phyloP scores from a whole-genome alignment of 2,113 vertebrate genomes.

The Cavia aperea region DNA sequence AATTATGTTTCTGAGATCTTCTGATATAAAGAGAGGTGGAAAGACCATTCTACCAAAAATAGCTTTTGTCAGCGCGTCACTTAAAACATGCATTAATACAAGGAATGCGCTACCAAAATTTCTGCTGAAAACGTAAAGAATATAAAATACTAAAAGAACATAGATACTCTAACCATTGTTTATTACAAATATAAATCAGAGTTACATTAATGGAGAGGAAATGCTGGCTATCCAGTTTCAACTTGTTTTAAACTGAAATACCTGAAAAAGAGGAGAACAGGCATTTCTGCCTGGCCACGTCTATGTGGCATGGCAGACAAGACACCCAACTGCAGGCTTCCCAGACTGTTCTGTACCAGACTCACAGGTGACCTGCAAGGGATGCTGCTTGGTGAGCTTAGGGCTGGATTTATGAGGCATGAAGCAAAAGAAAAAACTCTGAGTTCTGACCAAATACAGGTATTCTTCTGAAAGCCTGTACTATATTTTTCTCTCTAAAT shows the following conservation, averaged over 20 bases:
- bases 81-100: not conserved
- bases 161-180: not conserved
- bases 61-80: not conserved
- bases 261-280: not conserved
- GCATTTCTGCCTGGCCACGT: not conserved
- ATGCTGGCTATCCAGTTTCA: not conserved
- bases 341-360: not conserved
- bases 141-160: not conserved
- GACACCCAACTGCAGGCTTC: rapidly evolving
- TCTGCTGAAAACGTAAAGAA: not conserved
- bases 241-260: conserved; percentile 25
- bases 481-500: not conserved
- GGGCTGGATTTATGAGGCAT: not conserved
- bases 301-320: not conserved
- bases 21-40: not conserved
- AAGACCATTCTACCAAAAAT: not conserved
- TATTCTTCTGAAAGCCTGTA: not conserved
- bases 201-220: not conserved
- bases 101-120: not conserved
- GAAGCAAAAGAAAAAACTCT: not conserved
- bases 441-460: not conserved
- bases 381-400: not conserved
- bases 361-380: not conserved
- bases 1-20: not conserved
- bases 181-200: not conserved